phyloP scores from a whole-genome alignment of 2,888 invertebrate genomes.

The Furcula furcula region DNA sequence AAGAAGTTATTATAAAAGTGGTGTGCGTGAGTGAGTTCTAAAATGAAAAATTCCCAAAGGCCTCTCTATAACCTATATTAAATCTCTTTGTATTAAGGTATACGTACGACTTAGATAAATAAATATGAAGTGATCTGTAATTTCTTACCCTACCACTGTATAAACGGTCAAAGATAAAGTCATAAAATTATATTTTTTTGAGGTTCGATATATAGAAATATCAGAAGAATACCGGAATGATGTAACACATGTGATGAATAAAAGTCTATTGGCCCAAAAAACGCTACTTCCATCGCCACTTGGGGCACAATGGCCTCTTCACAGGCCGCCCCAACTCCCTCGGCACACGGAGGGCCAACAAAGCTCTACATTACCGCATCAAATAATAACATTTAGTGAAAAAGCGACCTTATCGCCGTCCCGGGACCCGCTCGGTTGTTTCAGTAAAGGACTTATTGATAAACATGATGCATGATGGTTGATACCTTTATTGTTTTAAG shows the following conservation, averaged over 20 bases:
- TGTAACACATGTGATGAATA: slow-evolving; percentile 15
- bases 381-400: slow-evolving; percentile 59
- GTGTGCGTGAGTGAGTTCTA: too few relatives aligned
- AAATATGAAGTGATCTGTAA: too few relatives aligned
- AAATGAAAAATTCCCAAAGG: too few relatives aligned
- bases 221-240: too few relatives aligned
- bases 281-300: slow-evolving; percentile 16
- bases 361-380: slow-evolving; percentile 59
- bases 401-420: slow-evolving; percentile 28
- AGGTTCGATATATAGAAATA: too few relatives aligned
- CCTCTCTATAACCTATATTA: too few relatives aligned
- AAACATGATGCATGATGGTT: slow-evolving; percentile 33
- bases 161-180: too few relatives aligned
- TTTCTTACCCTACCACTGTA: too few relatives aligned
- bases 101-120: too few relatives aligned
- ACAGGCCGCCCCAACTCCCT: slow-evolving; percentile 29
- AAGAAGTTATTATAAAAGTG: too few relatives aligned
- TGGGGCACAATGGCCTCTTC: slow-evolving; percentile 20
- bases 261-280: slow-evolving; percentile 13
- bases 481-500: slow-evolving; percentile 6
- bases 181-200: too few relatives aligned
- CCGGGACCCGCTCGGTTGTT: slow-evolving; percentile 32
- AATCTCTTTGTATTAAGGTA: too few relatives aligned
- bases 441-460: slow-evolving; percentile 43
- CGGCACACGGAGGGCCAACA: slow-evolving; percentile 35